phyloP scores from a whole-genome alignment of 2,797 vertebrate genomes.

The Bucorvus abyssinicus region DNA sequence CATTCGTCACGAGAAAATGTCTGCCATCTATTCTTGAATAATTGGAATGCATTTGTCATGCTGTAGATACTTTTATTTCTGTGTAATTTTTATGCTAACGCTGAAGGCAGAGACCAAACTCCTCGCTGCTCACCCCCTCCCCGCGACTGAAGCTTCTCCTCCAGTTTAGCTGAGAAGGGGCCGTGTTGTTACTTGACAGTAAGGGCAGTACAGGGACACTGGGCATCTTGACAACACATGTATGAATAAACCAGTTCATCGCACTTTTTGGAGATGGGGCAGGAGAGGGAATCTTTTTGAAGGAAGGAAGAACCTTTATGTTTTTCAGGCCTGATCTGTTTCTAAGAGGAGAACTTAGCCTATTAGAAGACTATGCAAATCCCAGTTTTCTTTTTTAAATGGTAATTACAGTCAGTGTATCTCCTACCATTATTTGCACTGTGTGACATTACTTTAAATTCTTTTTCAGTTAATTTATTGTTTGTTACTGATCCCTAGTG shows the following conservation, averaged over 20 bases:
- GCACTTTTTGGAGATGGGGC: background rate
- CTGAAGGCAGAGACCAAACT: background rate
- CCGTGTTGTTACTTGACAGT: background rate
- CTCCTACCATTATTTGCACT: conserved; percentile 35
- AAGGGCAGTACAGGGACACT: background rate
- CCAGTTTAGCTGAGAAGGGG: background rate
- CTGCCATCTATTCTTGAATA: background rate
- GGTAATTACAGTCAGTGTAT: conserved; percentile 28
- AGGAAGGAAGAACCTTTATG: background rate
- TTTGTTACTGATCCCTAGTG: conserved; percentile 51
- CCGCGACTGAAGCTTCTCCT: background rate
- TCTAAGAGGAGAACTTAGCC: background rate
- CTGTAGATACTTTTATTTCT: background rate
- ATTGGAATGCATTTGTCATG: background rate
- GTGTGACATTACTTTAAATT: conserved; percentile 26
- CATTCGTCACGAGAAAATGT: background rate
- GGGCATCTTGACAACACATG: background rate
- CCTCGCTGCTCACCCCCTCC: background rate
- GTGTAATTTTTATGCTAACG: background rate
- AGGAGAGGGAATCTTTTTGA: background rate
- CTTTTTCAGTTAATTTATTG: conserved; percentile 46
- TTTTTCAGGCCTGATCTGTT: background rate
- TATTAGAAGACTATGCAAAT: background rate
- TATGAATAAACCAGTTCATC: background rate
- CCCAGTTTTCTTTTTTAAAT: conserved; percentile 18